Base-by-base conservation (phyloP, 2,797 vertebrate species). In the Etheostoma perlongum region DNA sequence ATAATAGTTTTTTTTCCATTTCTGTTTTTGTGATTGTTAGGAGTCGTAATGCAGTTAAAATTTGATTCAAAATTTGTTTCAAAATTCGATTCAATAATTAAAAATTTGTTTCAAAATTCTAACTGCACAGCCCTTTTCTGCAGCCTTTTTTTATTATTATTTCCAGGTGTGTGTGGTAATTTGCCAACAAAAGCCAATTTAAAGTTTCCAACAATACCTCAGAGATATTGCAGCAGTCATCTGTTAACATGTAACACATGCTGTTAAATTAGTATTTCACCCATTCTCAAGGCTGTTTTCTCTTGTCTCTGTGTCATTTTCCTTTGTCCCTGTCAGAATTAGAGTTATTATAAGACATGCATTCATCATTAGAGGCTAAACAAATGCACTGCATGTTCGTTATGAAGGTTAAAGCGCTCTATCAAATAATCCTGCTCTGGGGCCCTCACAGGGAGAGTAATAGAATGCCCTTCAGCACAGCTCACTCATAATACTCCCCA, bases 351-450 rank as follows among this genome's bases (percentile, higher is more conserved):
- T 4, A 40, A 40, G 15, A 63, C 46, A 65, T 61, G 18, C 67
- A 67, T 85, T 86, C 13, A 79, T 76, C 72, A 63, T 76, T 59
- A 55, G 23, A 73, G 48, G 70, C 30, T 67, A 81, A 85, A 79
- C 74, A 84, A 83, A 82, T 68, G 60, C 23, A 67, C 46, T 79
- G 64, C 79, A 78, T 82, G 76, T 62, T 64, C 60, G 81, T 75
- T 55, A 75, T 63, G 82, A 91, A 91, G 82, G 88, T 85, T 87
- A 79, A 89, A 88, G 54, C 74, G 69, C 76, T 87, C 82, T 52
- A 76, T 90, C 76, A 73, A 74, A 52, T 84, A 83, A 82, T 86
- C 79, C 69, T 71, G 61, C 72, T 82, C 75, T 42, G 67, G 66
- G 78, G 79, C 48, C 67, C 67, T 82, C 53, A 23, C 48, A 74